A percentile compares a stretch with the other conserved stretches of the same genome.
These are phyloP conservation scores for Pegoplata infirma DNA, from an alignment of 2,888 invertebrate genomes.

Conservation along the genomic window DNA sequence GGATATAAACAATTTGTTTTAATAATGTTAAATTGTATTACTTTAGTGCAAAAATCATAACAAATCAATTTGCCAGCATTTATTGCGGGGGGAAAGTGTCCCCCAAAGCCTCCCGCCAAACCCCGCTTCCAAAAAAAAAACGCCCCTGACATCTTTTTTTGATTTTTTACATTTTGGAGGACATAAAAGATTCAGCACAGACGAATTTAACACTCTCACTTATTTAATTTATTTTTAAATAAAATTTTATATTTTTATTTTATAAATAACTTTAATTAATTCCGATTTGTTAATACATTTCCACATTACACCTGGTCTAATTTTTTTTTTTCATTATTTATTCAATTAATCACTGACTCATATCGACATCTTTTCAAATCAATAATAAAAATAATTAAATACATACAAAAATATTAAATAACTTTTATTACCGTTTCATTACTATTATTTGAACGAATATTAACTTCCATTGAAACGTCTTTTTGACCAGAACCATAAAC, in stretches of 20 bases:
- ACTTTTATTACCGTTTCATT: constrained; percentile 33
- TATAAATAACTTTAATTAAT: neutral
- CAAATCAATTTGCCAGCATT: too few species aligned
- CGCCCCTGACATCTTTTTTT: too few species aligned
- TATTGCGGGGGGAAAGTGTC: too few species aligned
- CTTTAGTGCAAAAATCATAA: too few species aligned
- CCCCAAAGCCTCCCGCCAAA: too few species aligned
- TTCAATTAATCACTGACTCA: neutral
- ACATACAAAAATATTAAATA: neutral
- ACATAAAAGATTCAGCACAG: too few species aligned
- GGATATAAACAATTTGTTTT: too few species aligned
- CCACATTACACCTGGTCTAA: neutral
- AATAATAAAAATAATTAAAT: neutral
- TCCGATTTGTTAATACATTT: neutral
- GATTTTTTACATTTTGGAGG: too few species aligned
- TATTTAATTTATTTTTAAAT: too few species aligned
- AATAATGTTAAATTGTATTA: too few species aligned
- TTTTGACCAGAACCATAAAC: neutral
- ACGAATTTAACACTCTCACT: too few species aligned
- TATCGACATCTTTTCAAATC: neutral
- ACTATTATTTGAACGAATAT: constrained; percentile 14
- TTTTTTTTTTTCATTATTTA: neutral
- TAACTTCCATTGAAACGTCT: constrained; percentile 29
- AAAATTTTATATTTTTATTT: neutral
- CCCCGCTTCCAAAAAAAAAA: too few species aligned